Base-by-base conservation (phyloP, 2,113 vertebrate species). In the Myocastor coypus region DNA sequence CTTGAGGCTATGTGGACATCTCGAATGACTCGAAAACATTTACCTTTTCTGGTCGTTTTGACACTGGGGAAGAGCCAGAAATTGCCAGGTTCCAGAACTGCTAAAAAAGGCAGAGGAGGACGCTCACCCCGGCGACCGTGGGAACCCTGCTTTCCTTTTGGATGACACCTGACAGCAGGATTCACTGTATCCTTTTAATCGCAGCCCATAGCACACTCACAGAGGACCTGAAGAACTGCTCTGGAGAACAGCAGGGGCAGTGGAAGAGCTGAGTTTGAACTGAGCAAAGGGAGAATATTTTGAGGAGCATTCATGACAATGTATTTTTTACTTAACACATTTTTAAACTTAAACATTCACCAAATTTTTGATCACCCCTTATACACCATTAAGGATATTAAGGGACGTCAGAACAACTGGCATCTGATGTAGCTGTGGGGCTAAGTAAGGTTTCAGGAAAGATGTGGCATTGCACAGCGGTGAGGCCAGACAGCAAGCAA, bases 91-190 rank as follows among this genome's bases (percentile, higher is more conserved):
- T 11, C 73, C 24, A 40, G 10, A 75, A 40, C 73, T 46, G 20
- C 37, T 26, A 4, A 75, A 4, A 46, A 75, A 42, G 40, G 40
- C 40, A 14, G 40, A 26, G 42, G 24, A 42, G 24, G 73, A 26
- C 20, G 4, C 20, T 4, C n/a, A 8, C 71, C 68, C 1, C 13
- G 5, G 28, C 13, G 3, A 26, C 14, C 13, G 13, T 26, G 2
- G 11, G 4, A 46, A 24, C 73, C 73, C 13, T 14, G 24, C 37
- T 14, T 13, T 75, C 42, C 40, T 28, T 26, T 26, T 26, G 11
- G 40, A 28, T 28, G 73, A 12, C 40, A 0, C 24, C 6, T 5
- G 40, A 11, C 73, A 75, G 40, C 40, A 46, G 22, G 12, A 75
- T 13, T 75, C 73, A 75, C 22, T 26, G 22, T 46, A 28, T 13